Evolutionary conservation across 2,113 vertebrate genomes (phyloP), one percentile per base, ranked within the genome.

Genomic region (Indicator maculatus): DNA sequence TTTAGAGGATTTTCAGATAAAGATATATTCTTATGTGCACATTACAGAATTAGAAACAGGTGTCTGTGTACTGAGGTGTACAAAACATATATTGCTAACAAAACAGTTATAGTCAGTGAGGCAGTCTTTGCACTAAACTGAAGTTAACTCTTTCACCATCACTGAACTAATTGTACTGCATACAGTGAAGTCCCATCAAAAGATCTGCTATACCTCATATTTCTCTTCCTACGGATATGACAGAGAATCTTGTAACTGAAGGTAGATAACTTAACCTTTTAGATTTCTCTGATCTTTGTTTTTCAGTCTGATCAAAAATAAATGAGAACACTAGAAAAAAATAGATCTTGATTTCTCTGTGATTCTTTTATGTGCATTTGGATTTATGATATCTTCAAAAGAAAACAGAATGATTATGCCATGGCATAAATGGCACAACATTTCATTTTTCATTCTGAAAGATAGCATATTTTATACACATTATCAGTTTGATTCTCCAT

Each of bases 1-100:
- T 93, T 84, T 76, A 95, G 93, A 77, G 73, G 44, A 44, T 56
- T 87, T 95, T 90, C 86, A 71, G 47, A 50, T 55, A 80, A 91
- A 26, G 44, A 44, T 82, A 50, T 53, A 69, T 15, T 87, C 33
- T 63, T 93, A 65, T 24, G 39, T 74, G 28, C 56, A 70, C 45
- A 53, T 84, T 52, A 63, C 13, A 86, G n/a, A 84, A 88, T 82
- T 50, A 56, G 76, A 88, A 89, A 95, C 41, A 86, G 53, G 16
- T 82, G 50, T 59, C 65, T 72, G 44, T 58, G 41, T 47, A 75
- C 18, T 73, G 53, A 38, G 15, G 53, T 47, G 24, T 12, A 67
- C 3, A 19, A 67, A 91, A 89, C 27, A 86, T 17, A 71, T 21
- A 77, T 13, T 77, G 47, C 23, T 45, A 89, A 84, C 33, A 88